Evolutionary conservation across 1,140 invertebrate species (phyloP), one percentile per base, ranked within the genome.

Genomic region (Scaptomyza montana): DNA sequence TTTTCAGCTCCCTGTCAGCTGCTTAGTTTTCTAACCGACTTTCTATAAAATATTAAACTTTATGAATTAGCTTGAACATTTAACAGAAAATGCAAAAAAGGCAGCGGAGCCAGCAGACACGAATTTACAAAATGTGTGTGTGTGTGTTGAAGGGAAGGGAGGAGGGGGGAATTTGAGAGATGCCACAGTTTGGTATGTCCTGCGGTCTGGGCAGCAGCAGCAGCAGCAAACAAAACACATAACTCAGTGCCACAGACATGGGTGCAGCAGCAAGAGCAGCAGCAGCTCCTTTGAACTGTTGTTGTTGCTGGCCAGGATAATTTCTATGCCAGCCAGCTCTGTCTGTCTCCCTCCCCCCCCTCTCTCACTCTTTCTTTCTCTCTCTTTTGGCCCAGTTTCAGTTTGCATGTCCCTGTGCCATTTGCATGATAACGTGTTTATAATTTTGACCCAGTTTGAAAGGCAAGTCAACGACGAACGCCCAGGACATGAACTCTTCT

Each of bases 401-500:
- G 10, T 45, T 25, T 7, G 56, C 71, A 68, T 74, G 71, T 74
- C 72, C 72, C 72, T 79, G 76, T 79, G 82, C 82, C 84, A 87
- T 90, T 87, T 87, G 78, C 86, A 78, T 81, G 78, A 90, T 89
- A 89, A 87, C 84, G 84, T 87, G 84, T 80, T 87, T 87, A 87
- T 87, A 87, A 87, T 87, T 87, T 87, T 87, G 84, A 87, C 84
- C 84, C 84, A 87, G 84, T 87, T 87, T 64, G 36, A 19, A 53
- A 8, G 33, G 64, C 66, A 62, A 74, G 19, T 49, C 65, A 67
- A 60, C 67, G 60, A 8, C 21, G 30, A 59, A 8, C 21, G 30
- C 70, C 25, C 53, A 51, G 55, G 62, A 56, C 66, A 60, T 72
- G 61, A 8, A 28, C 50, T 45, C 19, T 36, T 30, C 50, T 45